A percentile compares a stretch with the other conserved stretches of the same genome.
Evolutionary conservation across 2,888 invertebrate genomes (phyloP).

Genomic region (Rotaria macrura): DNA sequence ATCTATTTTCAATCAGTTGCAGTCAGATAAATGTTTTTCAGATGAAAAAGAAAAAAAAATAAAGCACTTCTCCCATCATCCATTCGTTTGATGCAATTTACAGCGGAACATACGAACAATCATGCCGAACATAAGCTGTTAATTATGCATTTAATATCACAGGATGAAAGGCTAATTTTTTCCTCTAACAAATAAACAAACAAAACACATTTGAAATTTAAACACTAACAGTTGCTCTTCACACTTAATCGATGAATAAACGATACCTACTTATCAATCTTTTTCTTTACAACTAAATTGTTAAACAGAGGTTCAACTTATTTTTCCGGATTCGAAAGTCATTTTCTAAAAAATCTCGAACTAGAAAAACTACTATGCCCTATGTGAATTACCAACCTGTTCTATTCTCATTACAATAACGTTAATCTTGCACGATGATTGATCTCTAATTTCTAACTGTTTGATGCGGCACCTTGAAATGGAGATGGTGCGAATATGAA

Average conservation of each 20-base stretch:
- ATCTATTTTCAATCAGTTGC: neutral
- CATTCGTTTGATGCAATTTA: neutral
- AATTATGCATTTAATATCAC: neutral
- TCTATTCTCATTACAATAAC: too few species aligned
- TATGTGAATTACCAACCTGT: too few species aligned
- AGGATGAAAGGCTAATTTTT: neutral
- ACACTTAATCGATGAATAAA: neutral
- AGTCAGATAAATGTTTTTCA: neutral
- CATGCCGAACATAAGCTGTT: constrained; percentile 8
- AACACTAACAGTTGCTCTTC: neutral
- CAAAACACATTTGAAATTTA: neutral
- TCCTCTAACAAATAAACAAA: neutral
- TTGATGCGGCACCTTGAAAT: neutral
- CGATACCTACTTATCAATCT: neutral
- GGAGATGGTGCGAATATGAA: neutral
- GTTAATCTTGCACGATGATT: too few species aligned
- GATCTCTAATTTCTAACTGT: too few species aligned
- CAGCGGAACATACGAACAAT: neutral
- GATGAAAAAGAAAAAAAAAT: neutral
- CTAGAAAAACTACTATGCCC: too few species aligned
- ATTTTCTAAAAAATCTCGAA: too few species aligned
- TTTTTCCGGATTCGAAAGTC: too few species aligned
- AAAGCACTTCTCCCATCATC: neutral
- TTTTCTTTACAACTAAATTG: too few species aligned
- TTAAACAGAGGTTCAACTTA: too few species aligned